phyloP scores from a whole-genome alignment of 1,140 invertebrate species.

The Papilio polytes region DNA sequence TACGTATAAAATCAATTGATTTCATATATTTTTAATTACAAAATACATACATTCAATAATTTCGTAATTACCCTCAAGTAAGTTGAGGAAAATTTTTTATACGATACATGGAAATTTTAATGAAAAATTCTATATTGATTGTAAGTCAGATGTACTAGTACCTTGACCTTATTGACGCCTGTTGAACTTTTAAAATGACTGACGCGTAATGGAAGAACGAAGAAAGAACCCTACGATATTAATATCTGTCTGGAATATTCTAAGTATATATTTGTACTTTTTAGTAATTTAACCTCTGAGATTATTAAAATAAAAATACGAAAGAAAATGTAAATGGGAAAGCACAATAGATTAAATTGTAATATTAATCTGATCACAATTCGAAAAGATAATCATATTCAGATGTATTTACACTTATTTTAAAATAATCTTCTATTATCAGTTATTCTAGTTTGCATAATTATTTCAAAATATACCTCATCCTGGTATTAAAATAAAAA shows the following conservation, averaged over 20 bases:
- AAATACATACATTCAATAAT: neutral
- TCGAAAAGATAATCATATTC: too few relatives aligned
- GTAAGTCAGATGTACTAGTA: neutral
- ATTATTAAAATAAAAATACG: neutral
- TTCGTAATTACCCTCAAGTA: neutral
- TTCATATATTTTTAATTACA: neutral
- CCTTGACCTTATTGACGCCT: slow-evolving; percentile 13
- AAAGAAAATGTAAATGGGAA: neutral
- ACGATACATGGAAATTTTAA: neutral
- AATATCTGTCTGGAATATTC: neutral
- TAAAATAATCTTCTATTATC: too few relatives aligned
- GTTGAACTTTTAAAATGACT: neutral
- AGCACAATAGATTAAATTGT: too few relatives aligned
- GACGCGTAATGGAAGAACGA: neutral
- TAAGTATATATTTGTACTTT: neutral
- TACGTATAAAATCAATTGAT: too few relatives aligned
- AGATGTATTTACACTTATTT: too few relatives aligned
- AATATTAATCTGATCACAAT: too few relatives aligned
- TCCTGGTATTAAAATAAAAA: too few relatives aligned
- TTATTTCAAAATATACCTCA: too few relatives aligned
- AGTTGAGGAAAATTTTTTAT: neutral
- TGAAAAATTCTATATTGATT: neutral
- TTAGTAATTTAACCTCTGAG: neutral
- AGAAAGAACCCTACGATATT: neutral
- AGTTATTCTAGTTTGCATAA: too few relatives aligned